These are phyloP conservation scores for Zaprionus davidi DNA, from an alignment of 1,140 invertebrate species.

Conservation along the genomic window DNA sequence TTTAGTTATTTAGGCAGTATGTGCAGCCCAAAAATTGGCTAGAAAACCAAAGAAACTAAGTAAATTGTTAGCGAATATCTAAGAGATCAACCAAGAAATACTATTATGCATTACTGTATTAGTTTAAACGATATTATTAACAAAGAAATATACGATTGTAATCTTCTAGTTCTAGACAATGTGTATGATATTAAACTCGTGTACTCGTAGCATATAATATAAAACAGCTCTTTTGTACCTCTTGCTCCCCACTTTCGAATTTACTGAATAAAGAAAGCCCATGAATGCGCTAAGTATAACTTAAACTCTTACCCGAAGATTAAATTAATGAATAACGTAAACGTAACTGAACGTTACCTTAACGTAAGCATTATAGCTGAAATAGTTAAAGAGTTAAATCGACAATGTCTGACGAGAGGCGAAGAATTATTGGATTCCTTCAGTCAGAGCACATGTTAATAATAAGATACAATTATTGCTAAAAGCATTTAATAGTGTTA, in stretches of 20 bases:
- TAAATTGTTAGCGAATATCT: conserved; percentile 14
- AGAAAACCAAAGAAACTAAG: conserved; percentile 32
- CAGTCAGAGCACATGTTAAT: conserved; percentile 29
- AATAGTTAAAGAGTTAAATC: conserved; percentile 25
- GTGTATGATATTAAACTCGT: conserved; percentile 21
- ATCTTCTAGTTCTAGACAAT: background rate
- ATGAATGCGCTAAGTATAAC: conserved; percentile 66
- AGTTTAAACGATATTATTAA: conserved; percentile 13
- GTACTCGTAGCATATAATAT: conserved; percentile 32
- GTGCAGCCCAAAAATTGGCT: conserved; percentile 25
- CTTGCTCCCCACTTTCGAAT: conserved; percentile 80
- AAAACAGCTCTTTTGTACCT: conserved; percentile 77
- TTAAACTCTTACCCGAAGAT: conserved; percentile 43
- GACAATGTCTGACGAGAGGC: conserved; percentile 36
- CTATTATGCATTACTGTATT: conserved; percentile 6
- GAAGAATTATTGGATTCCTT: conserved; percentile 8
- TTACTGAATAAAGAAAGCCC: conserved; percentile 50
- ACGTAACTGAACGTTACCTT: background rate
- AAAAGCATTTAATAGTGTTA: conserved; percentile 76
- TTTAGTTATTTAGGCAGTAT: conserved; percentile 24
- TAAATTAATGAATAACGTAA: conserved; percentile 23
- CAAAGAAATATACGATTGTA: conserved; percentile 7
- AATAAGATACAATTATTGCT: conserved; percentile 69
- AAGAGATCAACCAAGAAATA: conserved; percentile 1
- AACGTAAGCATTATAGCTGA: conserved; percentile 27